These are phyloP conservation scores for Austrolebias charrua DNA, from an alignment of 2,797 vertebrate species.

Conservation along the genomic window DNA sequence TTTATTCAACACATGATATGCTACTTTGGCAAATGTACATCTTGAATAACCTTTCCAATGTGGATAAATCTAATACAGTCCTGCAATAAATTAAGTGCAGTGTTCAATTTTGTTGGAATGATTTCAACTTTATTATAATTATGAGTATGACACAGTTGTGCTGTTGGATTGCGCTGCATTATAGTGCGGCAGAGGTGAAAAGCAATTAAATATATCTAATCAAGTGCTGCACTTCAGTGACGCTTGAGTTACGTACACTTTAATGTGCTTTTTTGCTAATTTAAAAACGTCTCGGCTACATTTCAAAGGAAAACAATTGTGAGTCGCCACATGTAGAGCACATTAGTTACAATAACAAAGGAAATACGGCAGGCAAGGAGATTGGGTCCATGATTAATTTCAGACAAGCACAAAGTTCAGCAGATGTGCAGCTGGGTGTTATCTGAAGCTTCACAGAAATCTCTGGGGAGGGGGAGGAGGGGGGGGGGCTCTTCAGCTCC, in stretches of 20 bases:
- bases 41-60: conserved; percentile 4
- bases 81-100: neutral
- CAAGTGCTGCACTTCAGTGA: neutral
- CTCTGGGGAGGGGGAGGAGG: too few species aligned
- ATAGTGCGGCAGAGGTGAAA: neutral
- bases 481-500: too few species aligned
- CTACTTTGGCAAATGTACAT: conserved; percentile 11
- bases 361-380: too few species aligned
- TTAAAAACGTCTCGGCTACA: neutral
- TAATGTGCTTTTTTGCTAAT: neutral
- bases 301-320: neutral
- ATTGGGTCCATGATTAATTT: too few species aligned
- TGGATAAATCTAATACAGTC: neutral
- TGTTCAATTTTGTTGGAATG: conserved; percentile 2
- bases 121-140: neutral
- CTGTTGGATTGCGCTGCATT: conserved; percentile 2
- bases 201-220: conserved; percentile 12
- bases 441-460: too few species aligned
- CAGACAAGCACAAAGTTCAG: too few species aligned
- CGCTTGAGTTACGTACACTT: neutral
- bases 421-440: too few species aligned
- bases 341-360: too few species aligned
- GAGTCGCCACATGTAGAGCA: neutral
- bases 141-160: neutral
- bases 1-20: too few species aligned